These are phyloP conservation scores for Pyrochroa serraticornis DNA, from an alignment of 2,888 invertebrate species.

Conservation along the genomic window DNA sequence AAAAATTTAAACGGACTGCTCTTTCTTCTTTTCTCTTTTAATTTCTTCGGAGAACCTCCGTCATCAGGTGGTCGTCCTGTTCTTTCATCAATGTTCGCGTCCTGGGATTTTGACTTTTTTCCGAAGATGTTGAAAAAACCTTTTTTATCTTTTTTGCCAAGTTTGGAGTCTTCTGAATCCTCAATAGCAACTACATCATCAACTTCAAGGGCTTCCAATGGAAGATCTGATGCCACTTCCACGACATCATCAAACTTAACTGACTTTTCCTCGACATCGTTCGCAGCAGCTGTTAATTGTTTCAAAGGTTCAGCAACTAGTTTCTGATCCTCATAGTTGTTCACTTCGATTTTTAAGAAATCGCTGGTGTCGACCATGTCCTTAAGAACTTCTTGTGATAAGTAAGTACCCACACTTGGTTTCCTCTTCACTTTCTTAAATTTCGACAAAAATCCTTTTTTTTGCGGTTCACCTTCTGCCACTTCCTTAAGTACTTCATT, in stretches of 20 bases:
- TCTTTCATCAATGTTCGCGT: slow-evolving; percentile 1
- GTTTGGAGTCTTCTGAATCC: slow-evolving; percentile 11
- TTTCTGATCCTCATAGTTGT: slow-evolving; percentile 44
- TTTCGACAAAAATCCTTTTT: slow-evolving; percentile 41
- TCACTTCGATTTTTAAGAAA: slow-evolving; percentile 39
- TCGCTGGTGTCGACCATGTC: slow-evolving; percentile 18
- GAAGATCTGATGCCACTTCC: neutral
- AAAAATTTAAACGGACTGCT: slow-evolving; percentile 27
- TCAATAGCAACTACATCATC: neutral
- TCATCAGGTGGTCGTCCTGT: slow-evolving; percentile 9
- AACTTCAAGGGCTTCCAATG: too few relatives aligned
- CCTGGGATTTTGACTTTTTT: slow-evolving; percentile 35
- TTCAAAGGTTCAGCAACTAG: neutral
- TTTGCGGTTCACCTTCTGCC: neutral
- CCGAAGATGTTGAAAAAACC: slow-evolving; percentile 39
- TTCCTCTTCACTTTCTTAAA: slow-evolving; percentile 43
- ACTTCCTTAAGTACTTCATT: too few relatives aligned
- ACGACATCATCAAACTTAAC: slow-evolving; percentile 10
- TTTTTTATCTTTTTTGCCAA: slow-evolving; percentile 31
- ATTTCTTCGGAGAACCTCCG: slow-evolving; percentile 21
- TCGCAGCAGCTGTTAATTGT: slow-evolving; percentile 3
- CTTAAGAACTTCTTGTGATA: slow-evolving; percentile 18
- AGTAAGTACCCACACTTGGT: slow-evolving; percentile 4
- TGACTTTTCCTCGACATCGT: slow-evolving; percentile 12
- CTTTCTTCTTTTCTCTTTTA: slow-evolving; percentile 18